These are phyloP conservation scores for Eupeodes latifasciatus DNA, from an alignment of 2,888 invertebrate genomes.

Conservation along the genomic window DNA sequence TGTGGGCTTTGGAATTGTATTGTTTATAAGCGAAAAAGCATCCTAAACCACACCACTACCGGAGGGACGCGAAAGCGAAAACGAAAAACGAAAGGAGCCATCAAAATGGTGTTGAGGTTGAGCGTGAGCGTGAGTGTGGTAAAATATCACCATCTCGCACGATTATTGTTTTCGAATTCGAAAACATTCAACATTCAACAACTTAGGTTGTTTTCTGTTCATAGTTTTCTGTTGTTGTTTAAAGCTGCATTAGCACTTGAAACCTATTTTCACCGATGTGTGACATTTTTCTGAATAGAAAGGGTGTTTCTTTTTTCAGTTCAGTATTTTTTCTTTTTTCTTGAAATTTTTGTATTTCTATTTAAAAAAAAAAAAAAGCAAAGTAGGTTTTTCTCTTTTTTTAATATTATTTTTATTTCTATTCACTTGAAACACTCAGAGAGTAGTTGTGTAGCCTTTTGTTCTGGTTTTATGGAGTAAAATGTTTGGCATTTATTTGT, in stretches of 20 bases:
- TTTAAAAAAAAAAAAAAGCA: background rate
- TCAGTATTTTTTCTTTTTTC: too few species aligned
- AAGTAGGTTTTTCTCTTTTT: background rate
- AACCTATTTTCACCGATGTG: constrained; percentile 72
- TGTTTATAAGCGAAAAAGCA: constrained; percentile 40
- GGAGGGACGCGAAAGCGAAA: too few species aligned
- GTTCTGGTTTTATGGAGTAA: constrained; percentile 70
- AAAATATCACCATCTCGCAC: constrained; percentile 35
- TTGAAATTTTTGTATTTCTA: background rate
- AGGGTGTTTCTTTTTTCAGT: constrained; percentile 3
- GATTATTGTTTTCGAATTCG: constrained; percentile 69
- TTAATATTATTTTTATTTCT: constrained; percentile 9
- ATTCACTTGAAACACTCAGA: constrained; percentile 58
- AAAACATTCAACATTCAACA: constrained; percentile 53
- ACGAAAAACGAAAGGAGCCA: background rate
- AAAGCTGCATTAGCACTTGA: constrained; percentile 73
- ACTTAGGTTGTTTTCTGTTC: constrained; percentile 24
- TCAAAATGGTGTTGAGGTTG: constrained; percentile 7
- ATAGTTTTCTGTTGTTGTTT: constrained; percentile 19
- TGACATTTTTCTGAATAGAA: constrained; percentile 70
- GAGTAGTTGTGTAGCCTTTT: constrained; percentile 56
- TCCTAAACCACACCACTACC: constrained; percentile 3
- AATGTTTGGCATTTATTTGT: constrained; percentile 76
- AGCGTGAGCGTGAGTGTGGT: constrained; percentile 10
- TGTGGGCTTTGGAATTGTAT: constrained; percentile 57